Evolutionary conservation across 2,113 vertebrate species (phyloP).

Genomic region (Noctilio leporinus): DNA sequence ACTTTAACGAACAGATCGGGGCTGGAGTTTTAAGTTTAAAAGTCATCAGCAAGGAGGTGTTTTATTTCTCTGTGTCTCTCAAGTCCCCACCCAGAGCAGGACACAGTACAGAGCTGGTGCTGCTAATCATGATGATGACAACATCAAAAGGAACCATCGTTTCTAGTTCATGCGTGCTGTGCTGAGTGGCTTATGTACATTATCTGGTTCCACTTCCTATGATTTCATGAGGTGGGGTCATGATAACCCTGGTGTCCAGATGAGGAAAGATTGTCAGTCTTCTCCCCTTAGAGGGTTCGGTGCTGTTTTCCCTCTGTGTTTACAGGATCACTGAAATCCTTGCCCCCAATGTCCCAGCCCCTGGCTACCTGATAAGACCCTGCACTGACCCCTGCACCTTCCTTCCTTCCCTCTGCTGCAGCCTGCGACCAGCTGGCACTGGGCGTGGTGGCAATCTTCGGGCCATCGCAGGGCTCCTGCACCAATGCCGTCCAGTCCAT

Average conservation of each 20-base stretch:
- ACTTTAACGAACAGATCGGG: neutral
- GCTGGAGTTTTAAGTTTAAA: neutral
- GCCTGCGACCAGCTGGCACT: slow-evolving; percentile 98
- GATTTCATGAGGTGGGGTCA: rapidly evolving
- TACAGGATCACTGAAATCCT: neutral
- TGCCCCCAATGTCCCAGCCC: rapidly evolving
- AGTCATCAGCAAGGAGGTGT: no score
- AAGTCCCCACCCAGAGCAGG: neutral
- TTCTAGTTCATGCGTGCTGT: rapidly evolving
- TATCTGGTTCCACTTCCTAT: neutral
- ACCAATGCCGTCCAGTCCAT: slow-evolving; percentile 98
- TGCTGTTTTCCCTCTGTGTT: neutral
- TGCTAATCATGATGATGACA: rapidly evolving
- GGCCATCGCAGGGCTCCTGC: slow-evolving; percentile 96
- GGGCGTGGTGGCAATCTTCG: slow-evolving; percentile 97
- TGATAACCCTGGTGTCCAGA: neutral
- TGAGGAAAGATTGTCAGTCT: neutral
- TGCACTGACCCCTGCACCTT: neutral
- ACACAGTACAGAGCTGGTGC: neutral
- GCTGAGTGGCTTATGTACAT: neutral
- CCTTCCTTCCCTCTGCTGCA: slow-evolving; percentile 64
- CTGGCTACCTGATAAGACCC: neutral
- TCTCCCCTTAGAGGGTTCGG: neutral
- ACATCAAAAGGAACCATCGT: rapidly evolving
- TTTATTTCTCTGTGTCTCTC: neutral